These are phyloP conservation scores for Porites cylindrica DNA, from an alignment of 92 coral and sea anemone genomes.

Conservation along the genomic window DNA sequence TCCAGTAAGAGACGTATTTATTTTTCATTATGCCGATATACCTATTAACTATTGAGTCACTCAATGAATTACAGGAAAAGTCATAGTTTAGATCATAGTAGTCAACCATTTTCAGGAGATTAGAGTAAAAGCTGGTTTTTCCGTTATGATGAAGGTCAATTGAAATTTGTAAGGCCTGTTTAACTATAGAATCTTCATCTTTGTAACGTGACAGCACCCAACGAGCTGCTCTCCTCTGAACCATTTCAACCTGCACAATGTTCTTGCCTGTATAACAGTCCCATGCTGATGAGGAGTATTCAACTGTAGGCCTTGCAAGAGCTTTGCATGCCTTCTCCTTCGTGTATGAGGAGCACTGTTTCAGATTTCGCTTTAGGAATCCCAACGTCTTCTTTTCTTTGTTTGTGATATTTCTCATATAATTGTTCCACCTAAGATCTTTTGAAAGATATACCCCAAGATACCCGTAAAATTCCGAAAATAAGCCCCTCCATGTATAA, in stretches of 20 bases:
- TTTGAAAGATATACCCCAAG: conserved; percentile 47
- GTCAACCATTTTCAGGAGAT: too few species aligned
- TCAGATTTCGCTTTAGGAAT: conserved; percentile 22
- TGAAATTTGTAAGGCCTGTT: too few species aligned
- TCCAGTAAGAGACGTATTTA: too few species aligned
- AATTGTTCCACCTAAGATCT: conserved; percentile 43
- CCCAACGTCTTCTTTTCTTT: conserved; percentile 31
- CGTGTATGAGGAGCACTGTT: conserved; percentile 19
- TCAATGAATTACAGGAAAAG: too few species aligned
- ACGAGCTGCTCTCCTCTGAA: conserved; percentile 29
- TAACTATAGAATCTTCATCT: too few species aligned
- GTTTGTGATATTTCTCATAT: conserved; percentile 24
- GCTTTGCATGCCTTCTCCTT: conserved; percentile 40
- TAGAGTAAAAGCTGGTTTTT: too few species aligned
- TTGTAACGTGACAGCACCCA: conserved; percentile 3
- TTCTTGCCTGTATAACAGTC: conserved; percentile 30
- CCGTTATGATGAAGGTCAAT: too few species aligned
- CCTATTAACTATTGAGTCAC: too few species aligned
- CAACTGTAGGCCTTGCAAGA: conserved; percentile 11
- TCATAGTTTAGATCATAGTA: too few species aligned
- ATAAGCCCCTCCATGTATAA: too few species aligned
- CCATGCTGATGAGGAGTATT: conserved; percentile 31
- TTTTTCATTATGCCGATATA: too few species aligned
- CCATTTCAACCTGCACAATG: conserved; percentile 23
- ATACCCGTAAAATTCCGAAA: background rate